These are phyloP conservation scores for Hipposideros larvatus DNA, from an alignment of 2,797 vertebrate species.

Conservation along the genomic window DNA sequence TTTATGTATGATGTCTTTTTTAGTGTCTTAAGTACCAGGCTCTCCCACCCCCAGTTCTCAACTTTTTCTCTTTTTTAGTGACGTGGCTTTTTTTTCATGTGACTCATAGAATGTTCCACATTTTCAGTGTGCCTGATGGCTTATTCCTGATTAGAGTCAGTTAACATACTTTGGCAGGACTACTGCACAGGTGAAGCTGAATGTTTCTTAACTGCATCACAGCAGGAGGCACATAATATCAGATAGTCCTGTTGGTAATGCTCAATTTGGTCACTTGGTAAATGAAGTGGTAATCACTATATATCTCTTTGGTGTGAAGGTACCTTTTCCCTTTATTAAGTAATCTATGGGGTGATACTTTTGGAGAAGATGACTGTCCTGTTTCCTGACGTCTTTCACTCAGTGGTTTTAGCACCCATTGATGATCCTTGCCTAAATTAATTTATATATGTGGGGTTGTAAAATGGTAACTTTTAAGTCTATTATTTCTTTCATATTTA, in stretches of 20 bases:
- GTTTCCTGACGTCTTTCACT: neutral
- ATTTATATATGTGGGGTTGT: neutral
- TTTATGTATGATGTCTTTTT: neutral
- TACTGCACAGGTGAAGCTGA: neutral
- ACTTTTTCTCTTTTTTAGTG: neutral
- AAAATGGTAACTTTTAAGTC: conserved; percentile 21
- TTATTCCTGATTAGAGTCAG: conserved; percentile 13
- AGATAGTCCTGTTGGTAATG: neutral
- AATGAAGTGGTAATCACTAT: neutral
- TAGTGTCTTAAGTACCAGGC: neutral
- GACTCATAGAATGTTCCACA: neutral
- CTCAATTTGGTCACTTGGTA: neutral
- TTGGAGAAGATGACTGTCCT: neutral
- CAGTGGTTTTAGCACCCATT: neutral
- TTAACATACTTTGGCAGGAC: neutral
- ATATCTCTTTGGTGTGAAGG: neutral
- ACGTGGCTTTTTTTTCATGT: neutral
- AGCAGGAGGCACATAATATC: neutral
- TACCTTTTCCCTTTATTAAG: neutral
- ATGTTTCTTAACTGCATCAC: neutral
- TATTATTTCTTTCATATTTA: conserved; percentile 26
- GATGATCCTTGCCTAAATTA: neutral
- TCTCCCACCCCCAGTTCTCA: neutral
- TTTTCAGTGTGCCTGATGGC: neutral
- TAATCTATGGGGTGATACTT: neutral